These are phyloP conservation scores for Microplitis manilae DNA, from an alignment of 2,888 invertebrate species.

Conservation along the genomic window DNA sequence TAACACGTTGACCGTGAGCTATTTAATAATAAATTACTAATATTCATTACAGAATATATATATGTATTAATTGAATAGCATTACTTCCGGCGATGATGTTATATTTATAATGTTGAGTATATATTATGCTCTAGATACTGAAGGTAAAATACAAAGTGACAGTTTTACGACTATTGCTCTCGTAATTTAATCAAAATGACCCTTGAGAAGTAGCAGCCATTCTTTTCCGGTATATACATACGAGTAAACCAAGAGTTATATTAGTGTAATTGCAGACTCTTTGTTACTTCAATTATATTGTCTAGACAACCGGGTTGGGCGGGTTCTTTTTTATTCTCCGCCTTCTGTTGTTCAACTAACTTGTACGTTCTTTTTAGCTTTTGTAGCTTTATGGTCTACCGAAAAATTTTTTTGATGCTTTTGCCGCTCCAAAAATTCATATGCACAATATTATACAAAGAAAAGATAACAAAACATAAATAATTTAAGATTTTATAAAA, in stretches of 20 bases:
- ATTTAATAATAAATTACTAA: constrained; percentile 24
- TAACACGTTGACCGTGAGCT: constrained; percentile 27
- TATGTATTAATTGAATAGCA: neutral
- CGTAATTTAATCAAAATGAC: constrained; percentile 65
- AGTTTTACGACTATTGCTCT: constrained; percentile 55
- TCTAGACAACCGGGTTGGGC: constrained; percentile 58
- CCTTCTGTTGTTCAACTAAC: constrained; percentile 9
- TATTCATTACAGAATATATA: neutral
- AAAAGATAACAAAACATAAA: too few relatives aligned
- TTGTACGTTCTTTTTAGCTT: neutral
- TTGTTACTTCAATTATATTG: constrained; percentile 70
- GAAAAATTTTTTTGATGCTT: neutral
- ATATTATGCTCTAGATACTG: neutral
- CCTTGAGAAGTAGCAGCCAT: constrained; percentile 56
- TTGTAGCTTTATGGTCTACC: neutral
- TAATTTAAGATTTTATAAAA: too few relatives aligned
- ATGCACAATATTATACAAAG: too few relatives aligned
- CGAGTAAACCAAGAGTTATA: constrained; percentile 40
- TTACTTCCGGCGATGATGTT: neutral
- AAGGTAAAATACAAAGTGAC: constrained; percentile 46
- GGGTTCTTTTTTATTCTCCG: constrained; percentile 23
- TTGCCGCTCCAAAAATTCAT: too few relatives aligned
- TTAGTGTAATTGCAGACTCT: constrained; percentile 66
- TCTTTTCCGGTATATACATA: constrained; percentile 53
- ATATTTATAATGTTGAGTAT: constrained; percentile 10